Evolutionary conservation across 2,888 invertebrate species (phyloP).

Genomic region (Amorpha juglandis): DNA sequence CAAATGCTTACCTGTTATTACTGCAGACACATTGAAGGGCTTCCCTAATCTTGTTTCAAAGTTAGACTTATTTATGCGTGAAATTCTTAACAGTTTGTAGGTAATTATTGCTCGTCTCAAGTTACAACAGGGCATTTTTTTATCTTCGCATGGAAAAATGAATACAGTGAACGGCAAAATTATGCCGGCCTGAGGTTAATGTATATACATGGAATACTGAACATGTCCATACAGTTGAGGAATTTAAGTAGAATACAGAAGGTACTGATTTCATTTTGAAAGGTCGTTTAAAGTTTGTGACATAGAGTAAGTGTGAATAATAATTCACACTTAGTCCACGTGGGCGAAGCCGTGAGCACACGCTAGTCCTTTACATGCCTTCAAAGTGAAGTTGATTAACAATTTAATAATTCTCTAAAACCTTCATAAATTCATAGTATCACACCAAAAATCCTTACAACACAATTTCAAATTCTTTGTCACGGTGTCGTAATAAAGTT

Average conservation of each 20-base stretch:
- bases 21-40: constrained; percentile 6
- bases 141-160: too few relatives aligned
- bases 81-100: constrained; percentile 12
- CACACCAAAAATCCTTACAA: neutral
- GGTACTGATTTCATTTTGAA: too few relatives aligned
- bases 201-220: too few relatives aligned
- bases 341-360: too few relatives aligned
- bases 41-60: constrained; percentile 15
- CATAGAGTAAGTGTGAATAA: too few relatives aligned
- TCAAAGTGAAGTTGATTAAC: neutral
- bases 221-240: too few relatives aligned
- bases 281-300: too few relatives aligned
- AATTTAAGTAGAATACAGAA: too few relatives aligned
- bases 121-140: neutral
- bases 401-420: neutral
- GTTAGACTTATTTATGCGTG: constrained; percentile 15
- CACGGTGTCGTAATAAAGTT: constrained; percentile 45
- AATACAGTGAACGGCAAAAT: too few relatives aligned
- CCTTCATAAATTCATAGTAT: neutral
- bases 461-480: constrained; percentile 38
- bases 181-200: too few relatives aligned
- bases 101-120: neutral
- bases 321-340: too few relatives aligned
- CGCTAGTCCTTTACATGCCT: neutral
- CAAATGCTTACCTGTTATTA: neutral